These are phyloP conservation scores for Hemicrepidius hirtus DNA, from an alignment of 2,888 invertebrate species.

Conservation along the genomic window DNA sequence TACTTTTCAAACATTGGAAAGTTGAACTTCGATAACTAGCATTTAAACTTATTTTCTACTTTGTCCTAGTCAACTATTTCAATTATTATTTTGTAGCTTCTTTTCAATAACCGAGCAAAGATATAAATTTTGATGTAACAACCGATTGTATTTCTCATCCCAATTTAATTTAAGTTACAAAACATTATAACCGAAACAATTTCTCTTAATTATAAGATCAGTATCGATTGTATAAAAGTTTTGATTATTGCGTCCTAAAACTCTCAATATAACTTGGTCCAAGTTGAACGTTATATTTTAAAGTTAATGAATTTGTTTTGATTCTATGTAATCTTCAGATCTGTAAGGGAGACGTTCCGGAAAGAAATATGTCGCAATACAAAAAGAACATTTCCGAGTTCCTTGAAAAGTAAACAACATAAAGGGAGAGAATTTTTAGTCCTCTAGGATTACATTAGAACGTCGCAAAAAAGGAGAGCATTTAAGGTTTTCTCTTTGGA, in stretches of 20 bases:
- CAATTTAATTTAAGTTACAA: no score
- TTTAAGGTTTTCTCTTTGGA: slow-evolving; percentile 18
- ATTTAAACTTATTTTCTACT: no score
- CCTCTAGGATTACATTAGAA: slow-evolving; percentile 20
- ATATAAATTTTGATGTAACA: no score
- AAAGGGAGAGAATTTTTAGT: slow-evolving; percentile 17
- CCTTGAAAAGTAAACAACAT: slow-evolving; percentile 11
- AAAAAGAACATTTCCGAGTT: slow-evolving; percentile 19
- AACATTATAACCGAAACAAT: no score
- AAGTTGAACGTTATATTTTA: background rate
- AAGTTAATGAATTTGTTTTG: slow-evolving; percentile 12
- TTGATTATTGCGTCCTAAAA: background rate
- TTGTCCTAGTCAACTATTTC: no score
- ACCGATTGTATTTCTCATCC: no score
- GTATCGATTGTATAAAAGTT: background rate
- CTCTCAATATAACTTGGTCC: background rate
- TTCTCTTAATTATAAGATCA: no score
- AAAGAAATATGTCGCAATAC: slow-evolving; percentile 13
- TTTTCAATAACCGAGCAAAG: no score
- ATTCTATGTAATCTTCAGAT: slow-evolving; percentile 10
- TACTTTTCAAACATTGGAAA: no score
- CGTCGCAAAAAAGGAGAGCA: slow-evolving; percentile 3
- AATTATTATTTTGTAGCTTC: no score
- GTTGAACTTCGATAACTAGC: no score
- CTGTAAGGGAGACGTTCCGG: slow-evolving; percentile 6